Evolutionary conservation across 1,140 invertebrate species (phyloP), one percentile per base, ranked within the genome.

Genomic region (Coenobita brevimanus): DNA sequence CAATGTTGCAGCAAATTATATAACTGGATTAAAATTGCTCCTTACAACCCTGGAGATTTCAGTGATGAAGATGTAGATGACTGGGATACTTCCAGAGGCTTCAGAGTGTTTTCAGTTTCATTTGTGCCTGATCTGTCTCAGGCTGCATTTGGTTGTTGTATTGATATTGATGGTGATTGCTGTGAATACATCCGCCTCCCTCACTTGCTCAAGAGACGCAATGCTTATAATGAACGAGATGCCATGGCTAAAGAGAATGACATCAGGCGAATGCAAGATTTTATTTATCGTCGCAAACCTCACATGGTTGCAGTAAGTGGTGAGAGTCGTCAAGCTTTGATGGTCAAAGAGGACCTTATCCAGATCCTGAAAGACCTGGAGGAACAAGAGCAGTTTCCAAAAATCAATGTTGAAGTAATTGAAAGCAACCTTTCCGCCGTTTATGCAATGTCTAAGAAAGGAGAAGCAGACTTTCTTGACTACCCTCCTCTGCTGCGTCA

Each of bases 271-370:
- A 92, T 99, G 6, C 95, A 95, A 76, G 95, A 97, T 89, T 99
- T 99, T 90, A 97, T 99, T 41, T 92, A 94, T 0, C 95, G 94
- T 1, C 98, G 98, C 92, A 98, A 98, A 91, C 99, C 99, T 0
- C 99, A 99, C 92, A 96, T 98, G 4, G 95, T 99, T 73, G 96
- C 95, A 0, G 95, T 99, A 43, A 96, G 97, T 3, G 97, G 97
- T 0, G 98, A 99, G 92, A 97, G 97, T 0, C 94, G 97, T 30
- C 96, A 97, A 91, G 97, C 97, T 0, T 91, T 96, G 15, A 96
- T 96, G 94, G 94, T 99, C 0, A 95, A 95, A n/a, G 95, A 96
- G 8, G 98, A 99, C 92, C 92, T 99, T 0, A 95, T 95, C 78
- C 95, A 95, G 89, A 94, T 97, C 69, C 94, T 99, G 0, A 89